Base-by-base conservation (phyloP, 2,888 invertebrate species). In the Lepeophtheirus nordmannii region DNA sequence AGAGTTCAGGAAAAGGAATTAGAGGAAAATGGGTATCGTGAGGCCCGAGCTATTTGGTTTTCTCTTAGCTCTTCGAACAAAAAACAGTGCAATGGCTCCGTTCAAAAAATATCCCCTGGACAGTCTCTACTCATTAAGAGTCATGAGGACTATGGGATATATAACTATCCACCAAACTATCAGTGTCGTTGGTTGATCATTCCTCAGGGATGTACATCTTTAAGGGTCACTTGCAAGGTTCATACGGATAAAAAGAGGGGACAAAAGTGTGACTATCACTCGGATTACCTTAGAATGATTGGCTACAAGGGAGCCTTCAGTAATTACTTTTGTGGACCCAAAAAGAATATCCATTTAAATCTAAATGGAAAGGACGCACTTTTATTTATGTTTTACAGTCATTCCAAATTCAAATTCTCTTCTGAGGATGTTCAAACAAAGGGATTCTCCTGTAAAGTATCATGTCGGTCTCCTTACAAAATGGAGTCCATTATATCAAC, bases 221-320 rank as follows among this genome's bases (percentile, higher is more conserved):
- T 37, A 30, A 17, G 60, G 17, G 60, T 37, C 39, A 3, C 39
- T 17, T 23, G 60, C 7, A 60, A 23, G 20, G 17, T 60, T 60
- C 60, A 38, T 17, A 60, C 30, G 10, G 17, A 17, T 17, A 60
- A 38, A 14, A 60, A 38, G 7, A 60, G 23, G 2, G 37, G 60
- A 22, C 30, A 17, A 14, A 46, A 46, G 17, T 46, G 53, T 17
- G 17, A 17, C 5, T 7, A n/a, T 37, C 22, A 61, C 23, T 61
- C 61, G 37, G 61, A 61, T 39, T 61, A 61, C 10, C 61, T 61
- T 37, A 37, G 61, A 37, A 38, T 61, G 23, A 37, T 61, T 12
- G 61, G 37, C 14, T 61, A 61, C 30, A 37, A 37, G 7, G 61
- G 61, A 22, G n/a, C 37, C 5, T 22, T 61, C 12, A 37, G 37